phyloP scores from a whole-genome alignment of 2,113 vertebrate genomes.

The Peucedramus taeniatus region DNA sequence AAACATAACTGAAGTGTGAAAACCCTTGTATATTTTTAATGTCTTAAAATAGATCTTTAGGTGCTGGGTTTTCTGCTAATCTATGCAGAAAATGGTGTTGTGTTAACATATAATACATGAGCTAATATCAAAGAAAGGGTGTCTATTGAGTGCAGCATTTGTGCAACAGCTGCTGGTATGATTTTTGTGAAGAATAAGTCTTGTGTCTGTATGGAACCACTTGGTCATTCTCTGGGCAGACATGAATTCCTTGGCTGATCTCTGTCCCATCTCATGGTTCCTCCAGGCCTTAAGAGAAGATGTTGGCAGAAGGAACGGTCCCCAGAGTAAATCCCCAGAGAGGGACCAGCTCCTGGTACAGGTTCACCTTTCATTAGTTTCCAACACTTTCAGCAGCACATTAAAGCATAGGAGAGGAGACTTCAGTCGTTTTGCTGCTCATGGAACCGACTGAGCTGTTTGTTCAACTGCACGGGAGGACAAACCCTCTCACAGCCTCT shows the following conservation, averaged over 20 bases:
- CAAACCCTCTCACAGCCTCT: not conserved
- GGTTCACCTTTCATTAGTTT: not conserved
- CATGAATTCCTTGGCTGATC: not conserved
- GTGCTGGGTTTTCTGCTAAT: not conserved
- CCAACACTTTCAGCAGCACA: not conserved
- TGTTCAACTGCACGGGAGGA: not conserved
- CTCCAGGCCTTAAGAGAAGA: not conserved
- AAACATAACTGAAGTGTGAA: not conserved
- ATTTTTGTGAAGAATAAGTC: not conserved
- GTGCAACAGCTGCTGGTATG: not conserved
- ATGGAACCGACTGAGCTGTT: not conserved
- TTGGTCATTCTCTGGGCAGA: accelerated
- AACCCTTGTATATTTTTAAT: not conserved
- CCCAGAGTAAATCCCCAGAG: not conserved
- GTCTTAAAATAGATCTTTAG: not conserved
- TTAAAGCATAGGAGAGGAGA: not conserved
- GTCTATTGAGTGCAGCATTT: not conserved
- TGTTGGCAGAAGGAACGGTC: not conserved
- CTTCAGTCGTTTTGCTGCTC: not conserved
- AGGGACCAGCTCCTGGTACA: not conserved
- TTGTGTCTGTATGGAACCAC: not conserved
- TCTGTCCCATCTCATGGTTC: not conserved
- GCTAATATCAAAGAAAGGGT: not conserved
- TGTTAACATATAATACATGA: not conserved
- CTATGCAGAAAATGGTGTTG: accelerated